Evolutionary conservation across 2,888 invertebrate species (phyloP).

Genomic region (Cepaea hortensis): DNA sequence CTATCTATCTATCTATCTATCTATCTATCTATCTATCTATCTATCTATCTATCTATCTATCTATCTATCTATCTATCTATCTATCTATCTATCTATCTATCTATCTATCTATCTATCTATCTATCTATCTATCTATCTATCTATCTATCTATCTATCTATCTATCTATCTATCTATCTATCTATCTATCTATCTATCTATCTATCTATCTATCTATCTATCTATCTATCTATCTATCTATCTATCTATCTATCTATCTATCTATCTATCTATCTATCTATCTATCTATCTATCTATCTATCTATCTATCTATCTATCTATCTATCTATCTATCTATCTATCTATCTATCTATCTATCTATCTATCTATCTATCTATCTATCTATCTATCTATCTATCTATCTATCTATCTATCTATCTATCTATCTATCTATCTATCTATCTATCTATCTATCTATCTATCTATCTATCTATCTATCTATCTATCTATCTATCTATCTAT

Average conservation of each 20-base stretch:
- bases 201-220: not conserved
- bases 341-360: not conserved
- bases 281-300: slow-evolving; percentile 7
- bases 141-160: too few species aligned
- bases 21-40: too few species aligned
- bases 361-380: not conserved
- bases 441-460: not conserved
- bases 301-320: slow-evolving; percentile 3
- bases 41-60: not conserved
- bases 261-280: slow-evolving; percentile 7
- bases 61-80: not conserved
- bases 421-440: not conserved
- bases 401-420: not conserved
- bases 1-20: too few species aligned
- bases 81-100: not conserved
- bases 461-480: not conserved
- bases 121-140: not conserved
- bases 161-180: too few species aligned
- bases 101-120: not conserved
- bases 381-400: not conserved
- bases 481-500: not conserved
- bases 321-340: not conserved
- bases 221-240: not conserved
- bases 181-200: not conserved
- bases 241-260: slow-evolving; percentile 7